Percentiles rank a stretch among this genome's conserved stretches.
These are phyloP conservation scores for Meganola albula DNA, from an alignment of 2,888 invertebrate genomes.

Conservation along the genomic window DNA sequence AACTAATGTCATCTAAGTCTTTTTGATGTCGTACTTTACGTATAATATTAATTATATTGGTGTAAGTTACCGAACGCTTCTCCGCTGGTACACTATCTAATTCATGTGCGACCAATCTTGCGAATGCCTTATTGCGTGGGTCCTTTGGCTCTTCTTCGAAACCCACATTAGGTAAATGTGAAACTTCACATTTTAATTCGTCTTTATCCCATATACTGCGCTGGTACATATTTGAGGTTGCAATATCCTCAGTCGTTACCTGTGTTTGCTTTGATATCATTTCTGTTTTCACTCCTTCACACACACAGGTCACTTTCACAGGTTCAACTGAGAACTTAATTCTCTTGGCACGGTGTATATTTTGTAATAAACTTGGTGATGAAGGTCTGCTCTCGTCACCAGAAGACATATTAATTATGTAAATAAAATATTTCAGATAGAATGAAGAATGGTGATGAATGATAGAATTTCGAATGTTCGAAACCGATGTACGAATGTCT, in stretches of 20 bases:
- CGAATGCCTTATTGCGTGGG: conserved; percentile 1
- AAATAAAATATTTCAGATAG: conserved; percentile 9
- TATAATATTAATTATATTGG: conserved; percentile 1
- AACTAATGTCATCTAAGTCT: conserved; percentile 3
- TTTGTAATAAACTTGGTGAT: conserved; percentile 9
- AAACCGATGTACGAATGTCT: conserved; percentile 8
- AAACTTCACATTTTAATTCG: conserved; percentile 10
- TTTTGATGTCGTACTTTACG: conserved; percentile 1
- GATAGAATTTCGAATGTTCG: conserved; percentile 9
- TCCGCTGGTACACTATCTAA: background rate
- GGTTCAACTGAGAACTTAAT: conserved; percentile 6
- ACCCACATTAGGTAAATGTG: too few species aligned
- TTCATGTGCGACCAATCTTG: conserved; percentile 2
- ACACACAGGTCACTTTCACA: conserved; percentile 5
- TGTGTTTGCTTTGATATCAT: conserved; percentile 9
- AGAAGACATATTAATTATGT: conserved; percentile 10
- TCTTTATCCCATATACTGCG: conserved; percentile 9
- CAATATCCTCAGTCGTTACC: conserved; percentile 9
- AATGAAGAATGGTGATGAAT: conserved; percentile 11
- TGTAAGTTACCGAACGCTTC: conserved; percentile 1
- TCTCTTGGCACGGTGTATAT: conserved; percentile 8
- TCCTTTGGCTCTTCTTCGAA: conserved; percentile 1
- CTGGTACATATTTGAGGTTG: conserved; percentile 8
- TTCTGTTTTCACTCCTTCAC: conserved; percentile 10
- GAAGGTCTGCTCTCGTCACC: conserved; percentile 9